A percentile compares a stretch with the other conserved stretches of the same genome.
phyloP scores from a whole-genome alignment of 2,797 vertebrate species.

The Xerus rutilus region DNA sequence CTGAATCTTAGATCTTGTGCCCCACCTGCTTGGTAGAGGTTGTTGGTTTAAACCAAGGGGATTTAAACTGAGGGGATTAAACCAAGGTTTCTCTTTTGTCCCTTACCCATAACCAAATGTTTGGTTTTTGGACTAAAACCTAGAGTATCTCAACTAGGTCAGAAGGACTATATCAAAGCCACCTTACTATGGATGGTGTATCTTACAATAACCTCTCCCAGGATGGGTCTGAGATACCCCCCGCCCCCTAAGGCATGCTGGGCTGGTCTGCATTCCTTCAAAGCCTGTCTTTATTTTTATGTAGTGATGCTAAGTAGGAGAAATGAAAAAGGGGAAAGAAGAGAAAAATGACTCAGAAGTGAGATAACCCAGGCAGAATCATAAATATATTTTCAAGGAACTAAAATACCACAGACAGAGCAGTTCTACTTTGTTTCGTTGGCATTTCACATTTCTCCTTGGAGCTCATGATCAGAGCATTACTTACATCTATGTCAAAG shows the following conservation, averaged over 20 bases:
- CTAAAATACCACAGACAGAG: not conserved
- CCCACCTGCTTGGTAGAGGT: not conserved
- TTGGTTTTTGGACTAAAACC: not conserved
- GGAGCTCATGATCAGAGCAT: not conserved
- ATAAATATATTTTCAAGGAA: not conserved
- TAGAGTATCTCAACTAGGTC: not conserved
- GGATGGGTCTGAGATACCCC: not conserved
- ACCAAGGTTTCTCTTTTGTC: not conserved
- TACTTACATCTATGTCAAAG: not conserved
- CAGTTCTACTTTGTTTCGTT: not conserved
- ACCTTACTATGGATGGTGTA: not conserved
- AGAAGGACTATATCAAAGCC: not conserved
- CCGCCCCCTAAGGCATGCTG: not conserved
- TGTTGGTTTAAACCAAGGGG: too few species aligned
- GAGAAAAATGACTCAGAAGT: not conserved
- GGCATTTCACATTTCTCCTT: not conserved
- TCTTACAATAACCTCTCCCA: not conserved
- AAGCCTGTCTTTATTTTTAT: slow-evolving; percentile 4
- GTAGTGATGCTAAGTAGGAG: not conserved
- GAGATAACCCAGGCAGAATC: not conserved
- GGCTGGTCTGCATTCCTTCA: not conserved
- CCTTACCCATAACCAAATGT: not conserved
- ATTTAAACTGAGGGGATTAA: too few species aligned
- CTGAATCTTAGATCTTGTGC: not conserved
- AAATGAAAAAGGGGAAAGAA: not conserved